Evolutionary conservation across 2,888 invertebrate species (phyloP), one percentile per base, ranked within the genome.

Genomic region (Oligia strigilis): DNA sequence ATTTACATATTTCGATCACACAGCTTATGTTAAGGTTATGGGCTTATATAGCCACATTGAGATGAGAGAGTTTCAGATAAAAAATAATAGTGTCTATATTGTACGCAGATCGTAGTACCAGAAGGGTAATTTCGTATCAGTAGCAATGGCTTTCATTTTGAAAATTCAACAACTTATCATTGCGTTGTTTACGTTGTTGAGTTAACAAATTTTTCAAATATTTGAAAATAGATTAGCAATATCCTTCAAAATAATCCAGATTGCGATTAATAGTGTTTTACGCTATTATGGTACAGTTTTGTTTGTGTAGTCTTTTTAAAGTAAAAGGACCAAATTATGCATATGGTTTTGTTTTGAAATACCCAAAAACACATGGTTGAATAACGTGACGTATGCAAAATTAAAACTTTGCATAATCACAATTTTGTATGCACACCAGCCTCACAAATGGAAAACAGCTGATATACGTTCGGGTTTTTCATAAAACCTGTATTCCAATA

Each of bases 401-500:
- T 40, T 29, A 29, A 55, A 62, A 52, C 52, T 46, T 43, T 69
- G 43, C 55, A 40, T 40, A 40, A 17, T 58, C 40, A n/a, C 40
- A 2, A 2, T 43, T 77, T 69, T 52, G 0, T 4, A 36, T 9
- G 19, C 14, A 52, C n/a, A 52, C 5, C 29, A 58, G 55, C 29
- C 14, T 40, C 55, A 46, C n/a, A 49, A 43, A 69, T 80, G 58
- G 8, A 66, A 72, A 62, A 62, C 14, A 29, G 29, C 19, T 55
- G 40, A 49, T 49, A 36, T 55, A 65, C 49, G 43, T 62, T 58
- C 40, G 65, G 46, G 60, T 71, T 82, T 58, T 75, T 62, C 17
- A 58, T 60, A 60, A 64, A 80, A 64, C 55, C 60, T 49, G n/a
- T 70, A 72, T 75, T 40, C 19, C 80, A 70, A 69, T 69, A 62